Evolutionary conservation across 2,888 invertebrate species (phyloP).

Genomic region (Diarsia brunnea): DNA sequence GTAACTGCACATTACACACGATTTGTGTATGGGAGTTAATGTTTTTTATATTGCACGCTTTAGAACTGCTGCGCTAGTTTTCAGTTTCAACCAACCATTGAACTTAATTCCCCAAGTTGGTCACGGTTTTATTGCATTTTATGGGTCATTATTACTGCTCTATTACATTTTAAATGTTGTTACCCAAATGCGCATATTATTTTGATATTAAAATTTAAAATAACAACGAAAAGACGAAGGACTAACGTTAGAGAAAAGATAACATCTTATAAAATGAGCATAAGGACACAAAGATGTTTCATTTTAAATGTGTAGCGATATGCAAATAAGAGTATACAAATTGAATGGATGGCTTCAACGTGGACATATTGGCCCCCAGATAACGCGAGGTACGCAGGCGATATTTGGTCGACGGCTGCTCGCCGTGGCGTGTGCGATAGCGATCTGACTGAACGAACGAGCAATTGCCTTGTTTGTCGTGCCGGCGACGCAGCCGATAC

Average conservation of each 20-base stretch:
- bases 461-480: slow-evolving; percentile 88
- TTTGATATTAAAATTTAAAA: slow-evolving; percentile 18
- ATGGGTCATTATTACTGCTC: slow-evolving; percentile 60
- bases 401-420: slow-evolving; percentile 71
- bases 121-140: slow-evolving; percentile 65
- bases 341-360: slow-evolving; percentile 72
- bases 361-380: slow-evolving; percentile 74
- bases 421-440: slow-evolving; percentile 80
- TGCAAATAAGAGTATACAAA: slow-evolving; percentile 69
- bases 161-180: slow-evolving; percentile 60
- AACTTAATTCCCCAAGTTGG: slow-evolving; percentile 62
- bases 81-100: slow-evolving; percentile 66
- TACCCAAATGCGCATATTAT: slow-evolving; percentile 14
- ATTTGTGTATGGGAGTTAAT: slow-evolving; percentile 61
- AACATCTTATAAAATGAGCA: slow-evolving; percentile 46
- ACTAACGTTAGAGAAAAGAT: slow-evolving; percentile 35
- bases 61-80: slow-evolving; percentile 63
- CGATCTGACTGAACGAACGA: slow-evolving; percentile 78
- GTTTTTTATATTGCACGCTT: slow-evolving; percentile 55
- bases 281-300: slow-evolving; percentile 50
- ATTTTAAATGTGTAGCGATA: slow-evolving; percentile 64
- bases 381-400: slow-evolving; percentile 68
- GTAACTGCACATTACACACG: slow-evolving; percentile 50
- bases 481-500: slow-evolving; percentile 67
- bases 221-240: slow-evolving; percentile 5